Evolutionary conservation across 2,888 invertebrate genomes (phyloP), one percentile per base, ranked within the genome.

Genomic region (Parapristionchus giblindavisi): DNA sequence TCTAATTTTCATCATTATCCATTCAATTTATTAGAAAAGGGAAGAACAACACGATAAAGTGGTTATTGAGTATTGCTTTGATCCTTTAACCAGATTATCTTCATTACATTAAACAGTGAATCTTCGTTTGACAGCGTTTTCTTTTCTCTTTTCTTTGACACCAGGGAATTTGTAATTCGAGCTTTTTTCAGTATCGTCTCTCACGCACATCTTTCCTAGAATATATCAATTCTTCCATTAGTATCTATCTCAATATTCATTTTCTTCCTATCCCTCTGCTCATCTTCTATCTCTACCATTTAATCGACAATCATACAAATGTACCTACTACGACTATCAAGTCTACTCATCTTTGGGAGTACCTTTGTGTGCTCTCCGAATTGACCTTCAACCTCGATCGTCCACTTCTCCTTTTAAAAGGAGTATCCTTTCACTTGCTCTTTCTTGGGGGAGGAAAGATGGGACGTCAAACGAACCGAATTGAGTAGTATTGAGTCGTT

Each of bases 191-290:
- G 43, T 14, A 17, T 43, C 17, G 6, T 58, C 36, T 21, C 27
- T 27, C 6, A 34, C 58, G 58, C 32, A 58, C 8, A 32, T n/a
- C 17, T 24, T 32, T 8, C 27, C 27, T 61, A 24, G 38, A 24
- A 61, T 61, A n/a, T 24, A 38, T 24, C 54, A 54, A 61, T 61
- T 21, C 36, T 24, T 61, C 36, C 17, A 6, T 34, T n/a, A 3
- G 24, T 40, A 24, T 14, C 21, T 61, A 36, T 32, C 38, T 61
- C 40, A 36, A 61, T 40, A 61, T 40, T n/a, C 61, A 61, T 38
- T 61, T 61, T 58, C 58, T 24, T 38, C 38, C 32, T 36, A 38
- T 40, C 61, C 40, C 40, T 61, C 61, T 24, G 40, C 24, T 38
- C 61, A 61, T 24, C 17, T n/a, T 11, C 2, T 14, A 6, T 38